Conservation (phyloP, 2,113 vertebrate species). For the Ardeotis arabs region DNA sequence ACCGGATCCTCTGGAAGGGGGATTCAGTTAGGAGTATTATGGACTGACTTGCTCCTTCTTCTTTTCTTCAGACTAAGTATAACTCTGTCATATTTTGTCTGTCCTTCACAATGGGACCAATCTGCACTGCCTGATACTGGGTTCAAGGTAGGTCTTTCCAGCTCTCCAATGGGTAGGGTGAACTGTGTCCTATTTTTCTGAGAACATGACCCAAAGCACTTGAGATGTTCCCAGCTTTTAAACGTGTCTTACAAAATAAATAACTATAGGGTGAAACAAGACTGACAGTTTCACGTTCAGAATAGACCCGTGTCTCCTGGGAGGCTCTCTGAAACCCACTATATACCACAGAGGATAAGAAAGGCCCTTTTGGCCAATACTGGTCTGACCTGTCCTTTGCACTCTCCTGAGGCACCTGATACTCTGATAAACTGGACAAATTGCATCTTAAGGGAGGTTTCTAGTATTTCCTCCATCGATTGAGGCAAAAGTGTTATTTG, state of each 20-base stretch:
- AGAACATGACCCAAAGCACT: neutral
- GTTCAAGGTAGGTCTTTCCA: constrained; percentile 45
- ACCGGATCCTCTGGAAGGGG: neutral
- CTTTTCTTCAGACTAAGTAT: neutral
- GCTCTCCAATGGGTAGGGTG: fast-evolving
- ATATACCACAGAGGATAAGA: neutral
- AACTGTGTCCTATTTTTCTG: neutral
- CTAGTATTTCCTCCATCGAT: neutral
- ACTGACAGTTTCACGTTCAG: neutral
- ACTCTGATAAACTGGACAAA: neutral
- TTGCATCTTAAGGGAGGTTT: neutral
- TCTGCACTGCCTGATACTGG: constrained; percentile 50
- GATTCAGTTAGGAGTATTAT: neutral
- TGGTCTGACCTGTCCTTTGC: neutral
- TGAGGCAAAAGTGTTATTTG: neutral
- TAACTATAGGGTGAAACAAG: neutral
- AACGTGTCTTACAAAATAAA: neutral
- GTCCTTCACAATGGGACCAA: constrained; percentile 57
- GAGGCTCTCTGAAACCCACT: neutral
- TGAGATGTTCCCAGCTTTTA: neutral
- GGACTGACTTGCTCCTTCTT: neutral
- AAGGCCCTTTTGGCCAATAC: neutral
- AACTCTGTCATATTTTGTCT: neutral
- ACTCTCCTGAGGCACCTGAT: neutral
- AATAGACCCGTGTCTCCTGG: neutral